Evolutionary conservation across 2,113 vertebrate species (phyloP).

Genomic region (Pituophis catenifer): DNA sequence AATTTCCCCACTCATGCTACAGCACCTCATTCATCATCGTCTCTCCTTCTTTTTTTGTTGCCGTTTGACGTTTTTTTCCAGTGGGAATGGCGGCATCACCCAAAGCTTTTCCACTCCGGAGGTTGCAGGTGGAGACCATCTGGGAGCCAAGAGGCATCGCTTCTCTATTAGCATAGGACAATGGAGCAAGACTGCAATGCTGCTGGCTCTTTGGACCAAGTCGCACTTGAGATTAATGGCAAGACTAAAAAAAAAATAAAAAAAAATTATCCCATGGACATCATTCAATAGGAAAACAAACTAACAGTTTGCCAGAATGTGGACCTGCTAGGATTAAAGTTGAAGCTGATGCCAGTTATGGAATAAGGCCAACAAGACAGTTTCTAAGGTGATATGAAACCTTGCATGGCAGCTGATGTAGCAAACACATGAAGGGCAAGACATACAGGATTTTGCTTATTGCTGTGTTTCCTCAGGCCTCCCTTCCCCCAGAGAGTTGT

Average conservation of each 20-base stretch:
- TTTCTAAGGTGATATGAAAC: neutral
- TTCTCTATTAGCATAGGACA: constrained; percentile 58
- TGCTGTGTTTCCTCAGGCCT: constrained; percentile 29
- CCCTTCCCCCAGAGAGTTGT: constrained; percentile 6
- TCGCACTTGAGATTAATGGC: constrained; percentile 9
- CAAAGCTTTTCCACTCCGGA: constrained; percentile 22
- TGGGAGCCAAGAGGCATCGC: constrained; percentile 39
- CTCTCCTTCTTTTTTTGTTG: constrained; percentile 23
- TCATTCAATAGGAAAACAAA: constrained; percentile 3
- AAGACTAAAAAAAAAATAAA: too few relatives aligned
- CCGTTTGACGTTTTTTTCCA: constrained; percentile 40
- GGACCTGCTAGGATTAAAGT: neutral
- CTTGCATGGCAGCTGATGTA: neutral
- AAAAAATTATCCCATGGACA: neutral
- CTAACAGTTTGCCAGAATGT: neutral
- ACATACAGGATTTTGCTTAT: constrained; percentile 32
- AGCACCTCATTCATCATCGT: constrained; percentile 45
- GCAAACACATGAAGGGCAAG: neutral
- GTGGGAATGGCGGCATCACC: constrained; percentile 51
- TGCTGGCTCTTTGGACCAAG: neutral
- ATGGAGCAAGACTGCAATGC: constrained; percentile 25
- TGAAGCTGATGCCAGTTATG: neutral
- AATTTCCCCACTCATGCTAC: constrained; percentile 45
- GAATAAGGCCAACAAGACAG: neutral
- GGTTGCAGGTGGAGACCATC: constrained; percentile 65